Evolutionary conservation across 2,113 vertebrate genomes (phyloP).

Genomic region (Nasalis larvatus): DNA sequence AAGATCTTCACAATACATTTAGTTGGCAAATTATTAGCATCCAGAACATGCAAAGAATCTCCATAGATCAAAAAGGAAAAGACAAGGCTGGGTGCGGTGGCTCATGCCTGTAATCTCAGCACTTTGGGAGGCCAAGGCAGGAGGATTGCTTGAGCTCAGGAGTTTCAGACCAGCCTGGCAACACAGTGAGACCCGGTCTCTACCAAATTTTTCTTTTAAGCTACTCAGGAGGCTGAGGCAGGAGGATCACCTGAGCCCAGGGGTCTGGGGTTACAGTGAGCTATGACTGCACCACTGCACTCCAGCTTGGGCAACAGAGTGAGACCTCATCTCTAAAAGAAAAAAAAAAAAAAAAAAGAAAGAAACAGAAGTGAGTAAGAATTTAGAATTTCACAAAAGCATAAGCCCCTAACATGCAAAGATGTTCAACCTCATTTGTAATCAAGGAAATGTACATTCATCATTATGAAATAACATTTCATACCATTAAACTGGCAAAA

Average conservation of each 20-base stretch:
- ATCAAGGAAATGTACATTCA: not conserved
- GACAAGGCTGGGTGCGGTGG: not conserved
- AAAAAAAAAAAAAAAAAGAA: no score
- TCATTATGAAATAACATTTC: not conserved
- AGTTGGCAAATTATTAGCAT: not conserved
- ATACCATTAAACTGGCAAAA: not conserved
- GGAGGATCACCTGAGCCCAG: not conserved
- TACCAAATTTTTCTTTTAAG: not conserved
- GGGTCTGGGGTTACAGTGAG: not conserved
- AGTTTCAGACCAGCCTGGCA: not conserved
- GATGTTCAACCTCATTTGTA: not conserved
- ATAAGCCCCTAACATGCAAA: not conserved
- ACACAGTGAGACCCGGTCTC: not conserved
- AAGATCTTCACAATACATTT: not conserved
- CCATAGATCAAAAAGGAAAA: not conserved
- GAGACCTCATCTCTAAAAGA: not conserved
- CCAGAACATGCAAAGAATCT: not conserved
- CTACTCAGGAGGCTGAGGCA: not conserved
- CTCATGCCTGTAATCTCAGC: not conserved
- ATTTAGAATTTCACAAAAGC: conserved; percentile 13
- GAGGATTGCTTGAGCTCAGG: not conserved
- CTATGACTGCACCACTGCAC: not conserved
- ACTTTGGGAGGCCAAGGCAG: not conserved
- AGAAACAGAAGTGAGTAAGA: not conserved
- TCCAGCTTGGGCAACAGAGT: not conserved